A percentile compares a stretch with the other conserved stretches of the same genome.
phyloP scores from a whole-genome alignment of 2,797 vertebrate species.

The Chloroceryle inda region DNA sequence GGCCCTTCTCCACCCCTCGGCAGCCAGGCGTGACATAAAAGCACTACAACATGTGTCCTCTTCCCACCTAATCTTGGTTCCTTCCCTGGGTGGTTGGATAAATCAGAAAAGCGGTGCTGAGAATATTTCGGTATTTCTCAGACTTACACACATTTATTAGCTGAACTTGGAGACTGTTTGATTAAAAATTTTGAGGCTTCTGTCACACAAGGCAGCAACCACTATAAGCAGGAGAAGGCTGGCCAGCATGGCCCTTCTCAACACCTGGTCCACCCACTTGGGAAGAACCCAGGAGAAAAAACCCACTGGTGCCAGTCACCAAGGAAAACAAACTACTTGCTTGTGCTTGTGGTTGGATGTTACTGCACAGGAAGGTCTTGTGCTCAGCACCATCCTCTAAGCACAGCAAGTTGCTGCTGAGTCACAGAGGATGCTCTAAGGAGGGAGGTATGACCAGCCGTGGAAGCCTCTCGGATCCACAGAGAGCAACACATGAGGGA shows the following conservation, averaged over 20 bases:
- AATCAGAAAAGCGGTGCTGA: background rate
- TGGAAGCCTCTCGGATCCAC: background rate
- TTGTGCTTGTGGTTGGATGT: background rate
- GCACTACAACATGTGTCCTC: background rate
- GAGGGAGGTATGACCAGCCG: background rate
- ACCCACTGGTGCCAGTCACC: background rate
- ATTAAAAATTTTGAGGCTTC: background rate
- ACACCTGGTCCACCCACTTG: background rate
- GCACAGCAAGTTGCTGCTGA: background rate
- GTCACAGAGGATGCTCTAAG: background rate
- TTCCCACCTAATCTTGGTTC: background rate
- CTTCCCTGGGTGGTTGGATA: background rate
- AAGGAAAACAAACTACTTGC: background rate
- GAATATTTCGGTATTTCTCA: background rate
- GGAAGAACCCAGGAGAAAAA: background rate
- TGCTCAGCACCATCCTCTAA: background rate
- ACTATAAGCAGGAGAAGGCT: background rate
- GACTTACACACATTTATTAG: background rate
- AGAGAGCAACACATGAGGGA: background rate
- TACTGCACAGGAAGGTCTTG: background rate
- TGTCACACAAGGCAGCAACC: background rate
- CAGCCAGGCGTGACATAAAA: background rate
- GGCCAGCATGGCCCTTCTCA: background rate
- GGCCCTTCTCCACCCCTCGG: background rate
- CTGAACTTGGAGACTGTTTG: background rate